Conservation (phyloP, 2,113 vertebrate genomes). For the Tragelaphus buxtoni region DNA sequence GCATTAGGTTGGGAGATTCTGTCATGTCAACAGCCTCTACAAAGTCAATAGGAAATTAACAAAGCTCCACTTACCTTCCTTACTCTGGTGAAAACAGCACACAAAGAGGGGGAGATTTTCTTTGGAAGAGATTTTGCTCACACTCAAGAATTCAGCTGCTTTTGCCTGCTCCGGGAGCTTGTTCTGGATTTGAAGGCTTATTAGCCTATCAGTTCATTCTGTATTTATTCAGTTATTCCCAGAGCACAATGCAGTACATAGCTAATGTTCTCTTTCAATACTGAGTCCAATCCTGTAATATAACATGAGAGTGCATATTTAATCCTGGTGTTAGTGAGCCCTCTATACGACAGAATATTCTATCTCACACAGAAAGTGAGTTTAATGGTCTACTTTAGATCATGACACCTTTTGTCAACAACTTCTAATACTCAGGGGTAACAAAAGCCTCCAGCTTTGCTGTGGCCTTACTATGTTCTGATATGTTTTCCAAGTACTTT, state of each 20-base stretch:
- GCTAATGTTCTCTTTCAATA: not conserved
- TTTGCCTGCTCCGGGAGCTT: not conserved
- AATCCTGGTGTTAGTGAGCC: not conserved
- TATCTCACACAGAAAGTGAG: not conserved
- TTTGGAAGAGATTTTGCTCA: not conserved
- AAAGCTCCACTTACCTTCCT: not conserved
- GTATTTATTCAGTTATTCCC: not conserved
- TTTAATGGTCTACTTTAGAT: not conserved
- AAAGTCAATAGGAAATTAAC: not conserved
- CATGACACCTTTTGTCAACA: not conserved
- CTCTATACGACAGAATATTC: not conserved
- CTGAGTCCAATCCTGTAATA: not conserved
- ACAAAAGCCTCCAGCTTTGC: not conserved
- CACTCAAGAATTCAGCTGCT: not conserved
- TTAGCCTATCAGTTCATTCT: not conserved
- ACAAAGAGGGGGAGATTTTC: accelerated
- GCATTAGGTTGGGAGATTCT: not conserved
- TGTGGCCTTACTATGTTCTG: accelerated
- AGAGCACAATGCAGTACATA: not conserved
- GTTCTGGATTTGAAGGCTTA: accelerated
- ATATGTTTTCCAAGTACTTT: not conserved
- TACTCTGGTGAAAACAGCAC: accelerated
- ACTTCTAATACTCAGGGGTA: not conserved
- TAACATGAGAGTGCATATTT: not conserved
- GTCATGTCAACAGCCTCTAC: not conserved